Base-by-base conservation (phyloP, 1,140 invertebrate genomes). In the Drosophila micromelanica region DNA sequence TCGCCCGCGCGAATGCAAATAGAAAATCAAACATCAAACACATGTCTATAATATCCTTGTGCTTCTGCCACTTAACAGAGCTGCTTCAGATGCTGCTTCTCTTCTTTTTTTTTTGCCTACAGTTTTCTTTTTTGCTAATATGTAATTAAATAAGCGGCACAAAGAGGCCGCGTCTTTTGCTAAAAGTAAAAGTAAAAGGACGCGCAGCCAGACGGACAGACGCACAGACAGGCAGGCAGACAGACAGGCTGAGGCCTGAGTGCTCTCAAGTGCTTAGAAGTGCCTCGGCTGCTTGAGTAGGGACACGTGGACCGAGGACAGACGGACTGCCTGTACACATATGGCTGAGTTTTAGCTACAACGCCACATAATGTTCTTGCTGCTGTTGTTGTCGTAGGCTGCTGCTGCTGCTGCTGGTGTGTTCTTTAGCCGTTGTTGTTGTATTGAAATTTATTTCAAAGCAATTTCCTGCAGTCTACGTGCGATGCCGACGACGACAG, bases 371-470 rank as follows among this genome's bases (percentile, higher is more conserved):
- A 59, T 64, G 45, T 64, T 68, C 35, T 63, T 73, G 59, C 56
- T 35, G 57, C 64, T 74, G 62, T 62, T 35, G 57, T 69, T 74
- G 62, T 80, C 81, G 73, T 86, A 80, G 78, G 81, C 78, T 71
- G 72, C 55, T 35, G 32, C 48, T 23, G 17, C 9, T 46, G 45
- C 27, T 27, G 27, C 27, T 27, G 27, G 27, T 27, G 27, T 11
- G 12, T 51, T 35, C 32, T 32, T 8, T 49, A 20, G 11, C 17
- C 38, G 9, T 85, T 86, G 80, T 86, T 81, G 84, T 87, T 87
- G 82, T 87, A 89, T 87, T 87, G 78, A 87, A 87, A 87, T 87
- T 87, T 87, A 87, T 87, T 87, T 87, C 82, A 87, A 87, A 87
- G 82, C 82, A 87, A 87, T 87, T 87, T 87, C 84, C 82, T 89